Evolutionary conservation across 2,797 vertebrate genomes (phyloP).

Genomic region (Pterois miles): DNA sequence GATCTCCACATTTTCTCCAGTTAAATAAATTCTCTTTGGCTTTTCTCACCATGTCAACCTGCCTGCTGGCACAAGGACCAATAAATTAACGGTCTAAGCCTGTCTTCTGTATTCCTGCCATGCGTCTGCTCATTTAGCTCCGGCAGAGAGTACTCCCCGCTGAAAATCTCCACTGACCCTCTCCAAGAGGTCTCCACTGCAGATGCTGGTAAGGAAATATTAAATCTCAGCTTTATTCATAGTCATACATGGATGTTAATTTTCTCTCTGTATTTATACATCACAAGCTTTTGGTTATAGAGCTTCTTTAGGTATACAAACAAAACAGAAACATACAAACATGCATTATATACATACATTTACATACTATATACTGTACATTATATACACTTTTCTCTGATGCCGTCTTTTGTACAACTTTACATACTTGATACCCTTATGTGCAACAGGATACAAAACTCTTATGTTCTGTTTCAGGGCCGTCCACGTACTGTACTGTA

Average conservation of each 20-base stretch:
- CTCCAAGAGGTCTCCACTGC: conserved; percentile 24
- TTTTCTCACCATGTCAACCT: conserved; percentile 50
- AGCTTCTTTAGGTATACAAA: neutral
- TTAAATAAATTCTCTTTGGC: conserved; percentile 30
- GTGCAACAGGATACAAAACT: too few relatives aligned
- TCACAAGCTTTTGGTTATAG: neutral
- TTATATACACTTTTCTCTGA: too few relatives aligned
- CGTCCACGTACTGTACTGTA: too few relatives aligned
- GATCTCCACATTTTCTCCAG: conserved; percentile 14
- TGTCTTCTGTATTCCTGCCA: conserved; percentile 54
- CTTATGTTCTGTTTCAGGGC: too few relatives aligned
- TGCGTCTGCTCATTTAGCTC: conserved; percentile 41
- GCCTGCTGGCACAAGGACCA: conserved; percentile 36
- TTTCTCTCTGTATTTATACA: neutral
- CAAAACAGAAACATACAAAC: neutral
- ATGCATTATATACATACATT: neutral
- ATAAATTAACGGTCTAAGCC: conserved; percentile 45
- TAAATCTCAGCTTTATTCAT: conserved; percentile 23
- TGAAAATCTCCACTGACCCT: conserved; percentile 20
- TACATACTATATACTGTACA: neutral
- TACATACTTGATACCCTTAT: neutral
- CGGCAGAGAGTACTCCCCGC: conserved; percentile 30
- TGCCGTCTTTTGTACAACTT: neutral
- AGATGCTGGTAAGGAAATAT: neutral
- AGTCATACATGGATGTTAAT: conserved; percentile 20